Evolutionary conservation across 92 coral and sea anemone genomes (phyloP).

Genomic region (Epizoanthus stellaris): DNA sequence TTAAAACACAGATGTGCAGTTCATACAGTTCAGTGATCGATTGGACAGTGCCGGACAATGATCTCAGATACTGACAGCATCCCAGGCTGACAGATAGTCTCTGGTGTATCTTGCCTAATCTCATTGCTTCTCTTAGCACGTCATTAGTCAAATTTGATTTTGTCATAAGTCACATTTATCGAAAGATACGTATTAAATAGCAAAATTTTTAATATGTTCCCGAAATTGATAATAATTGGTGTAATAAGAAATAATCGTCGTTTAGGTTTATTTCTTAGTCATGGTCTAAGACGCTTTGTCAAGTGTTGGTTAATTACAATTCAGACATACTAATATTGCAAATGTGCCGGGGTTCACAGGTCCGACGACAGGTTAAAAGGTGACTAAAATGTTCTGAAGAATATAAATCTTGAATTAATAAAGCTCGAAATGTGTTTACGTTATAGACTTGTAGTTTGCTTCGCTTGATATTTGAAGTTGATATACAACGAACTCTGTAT

Average conservation of each 20-base stretch:
- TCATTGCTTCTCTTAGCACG: conserved; percentile 12
- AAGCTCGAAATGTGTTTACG: neutral
- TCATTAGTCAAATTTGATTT: neutral
- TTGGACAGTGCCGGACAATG: too few relatives aligned
- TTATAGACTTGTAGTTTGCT: neutral
- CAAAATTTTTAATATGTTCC: neutral
- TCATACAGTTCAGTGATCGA: too few relatives aligned
- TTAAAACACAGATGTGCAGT: too few relatives aligned
- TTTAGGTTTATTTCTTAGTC: neutral
- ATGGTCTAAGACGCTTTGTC: neutral
- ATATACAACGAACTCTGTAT: neutral
- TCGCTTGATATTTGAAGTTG: neutral
- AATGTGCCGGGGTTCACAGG: too few relatives aligned
- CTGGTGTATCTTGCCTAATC: neutral
- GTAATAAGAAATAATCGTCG: conserved; percentile 4
- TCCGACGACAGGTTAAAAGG: conserved; percentile 10
- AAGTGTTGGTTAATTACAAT: neutral
- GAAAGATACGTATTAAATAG: conserved; percentile 4
- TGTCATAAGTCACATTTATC: neutral
- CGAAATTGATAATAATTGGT: conserved; percentile 18
- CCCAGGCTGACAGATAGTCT: neutral
- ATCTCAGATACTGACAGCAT: neutral
- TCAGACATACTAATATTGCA: neutral
- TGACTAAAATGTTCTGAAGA: neutral
- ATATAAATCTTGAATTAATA: neutral